Conservation (phyloP, 2,888 invertebrate genomes). For the Rhogogaster chlorosoma region DNA sequence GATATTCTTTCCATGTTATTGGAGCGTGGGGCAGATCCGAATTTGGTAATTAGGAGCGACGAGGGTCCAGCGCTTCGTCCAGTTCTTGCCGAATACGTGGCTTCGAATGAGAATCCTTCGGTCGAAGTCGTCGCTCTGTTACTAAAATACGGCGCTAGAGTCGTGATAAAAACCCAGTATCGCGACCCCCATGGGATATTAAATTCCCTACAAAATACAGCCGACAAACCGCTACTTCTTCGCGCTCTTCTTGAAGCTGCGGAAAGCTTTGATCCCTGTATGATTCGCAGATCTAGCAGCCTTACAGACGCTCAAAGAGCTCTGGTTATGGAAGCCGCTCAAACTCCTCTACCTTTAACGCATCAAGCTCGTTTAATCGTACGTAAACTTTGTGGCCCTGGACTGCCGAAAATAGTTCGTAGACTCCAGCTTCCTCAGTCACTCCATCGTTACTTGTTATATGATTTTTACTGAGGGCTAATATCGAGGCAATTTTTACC, state of each 20-base stretch:
- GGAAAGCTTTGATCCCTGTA: slow-evolving; percentile 88
- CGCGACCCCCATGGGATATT: slow-evolving; percentile 91
- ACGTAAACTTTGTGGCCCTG: slow-evolving; percentile 81
- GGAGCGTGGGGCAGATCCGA: slow-evolving; percentile 87
- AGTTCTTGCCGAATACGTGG: slow-evolving; percentile 90
- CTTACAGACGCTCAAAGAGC: slow-evolving; percentile 84
- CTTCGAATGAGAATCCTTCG: slow-evolving; percentile 86
- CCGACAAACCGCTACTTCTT: slow-evolving; percentile 79
- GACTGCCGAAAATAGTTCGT: slow-evolving; percentile 80
- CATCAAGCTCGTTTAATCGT: slow-evolving; percentile 84
- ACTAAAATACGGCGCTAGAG: slow-evolving; percentile 88
- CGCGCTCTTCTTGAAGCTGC: slow-evolving; percentile 86
- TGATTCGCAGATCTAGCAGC: slow-evolving; percentile 87
- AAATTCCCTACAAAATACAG: slow-evolving; percentile 87
- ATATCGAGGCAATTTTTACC: neutral
- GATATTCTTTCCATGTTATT: slow-evolving; percentile 84
- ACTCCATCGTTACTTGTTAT: slow-evolving; percentile 85
- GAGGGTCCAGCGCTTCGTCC: slow-evolving; percentile 88
- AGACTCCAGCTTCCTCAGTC: slow-evolving; percentile 84
- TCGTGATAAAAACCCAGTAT: slow-evolving; percentile 91
- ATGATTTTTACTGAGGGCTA: slow-evolving; percentile 78
- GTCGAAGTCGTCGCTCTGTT: slow-evolving; percentile 84
- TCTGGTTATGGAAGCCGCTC: slow-evolving; percentile 83
- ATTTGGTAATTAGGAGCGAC: slow-evolving; percentile 87
- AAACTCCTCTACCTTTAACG: slow-evolving; percentile 84